A percentile compares a stretch with the other conserved stretches of the same genome.
Conservation (phyloP, 2,888 invertebrate genomes). For the Frankliniella fusca region DNA sequence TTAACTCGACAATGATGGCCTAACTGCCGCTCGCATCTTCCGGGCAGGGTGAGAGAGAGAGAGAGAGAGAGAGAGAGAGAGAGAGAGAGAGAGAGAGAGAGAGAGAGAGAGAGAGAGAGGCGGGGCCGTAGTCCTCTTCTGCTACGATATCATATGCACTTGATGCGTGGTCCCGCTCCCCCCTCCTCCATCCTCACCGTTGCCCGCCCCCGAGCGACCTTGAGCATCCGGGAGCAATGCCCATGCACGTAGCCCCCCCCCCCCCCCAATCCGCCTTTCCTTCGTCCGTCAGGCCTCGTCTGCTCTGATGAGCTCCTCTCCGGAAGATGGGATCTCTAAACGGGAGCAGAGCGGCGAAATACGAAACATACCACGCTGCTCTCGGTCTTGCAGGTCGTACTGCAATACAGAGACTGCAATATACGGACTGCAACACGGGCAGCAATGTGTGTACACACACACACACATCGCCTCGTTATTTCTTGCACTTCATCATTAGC, state of each 20-base stretch:
- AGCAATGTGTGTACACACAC: too few relatives aligned
- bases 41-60: not conserved
- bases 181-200: not conserved
- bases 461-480: too few relatives aligned
- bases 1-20: not conserved
- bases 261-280: not conserved
- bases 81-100: not conserved
- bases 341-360: not conserved
- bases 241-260: not conserved
- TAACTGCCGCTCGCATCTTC: not conserved
- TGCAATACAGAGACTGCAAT: not conserved
- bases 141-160: not conserved
- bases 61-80: not conserved
- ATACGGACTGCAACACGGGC: too few relatives aligned
- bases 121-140: too few relatives aligned
- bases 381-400: not conserved
- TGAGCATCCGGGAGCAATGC: not conserved
- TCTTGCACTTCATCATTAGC: too few relatives aligned
- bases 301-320: not conserved
- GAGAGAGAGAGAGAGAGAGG: not conserved
- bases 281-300: not conserved
- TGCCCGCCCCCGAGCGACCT: not conserved
- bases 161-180: not conserved
- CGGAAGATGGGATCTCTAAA: not conserved
- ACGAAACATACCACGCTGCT: not conserved